Evolutionary conservation across 2,113 vertebrate species (phyloP), one percentile per base, ranked within the genome.

Genomic region (Tragulus kanchil): DNA sequence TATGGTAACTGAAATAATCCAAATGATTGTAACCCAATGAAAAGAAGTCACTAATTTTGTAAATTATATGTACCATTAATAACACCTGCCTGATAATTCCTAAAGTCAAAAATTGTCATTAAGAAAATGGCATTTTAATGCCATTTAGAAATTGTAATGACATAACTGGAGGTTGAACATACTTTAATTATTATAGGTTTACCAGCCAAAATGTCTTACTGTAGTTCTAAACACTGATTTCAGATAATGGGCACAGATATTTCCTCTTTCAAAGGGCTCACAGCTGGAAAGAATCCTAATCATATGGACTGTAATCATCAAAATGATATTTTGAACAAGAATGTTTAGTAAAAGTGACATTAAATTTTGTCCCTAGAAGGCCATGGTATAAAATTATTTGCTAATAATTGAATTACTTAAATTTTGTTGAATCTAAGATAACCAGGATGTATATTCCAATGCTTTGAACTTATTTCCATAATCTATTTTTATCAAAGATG

Each of bases 11-110:
- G 67, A 93, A 92, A 85, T 84, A n/a, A 84, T 81, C 82, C 89
- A 98, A 96, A 95, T n/a, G 36, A 36, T 52, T 89, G 50, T 6
- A 61, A 94, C 56, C 59, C 94, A 96, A 86, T 89, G 81, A 96
- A 94, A 98, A 85, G 71, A 90, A 97, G 75, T 23, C 86, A 90
- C 87, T 92, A 56, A 90, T 95, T 95, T 93, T 95, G 86, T 95
- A 94, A 97, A 94, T 97, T 78, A 95, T 91, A 95, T 82, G 84
- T 54, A 94, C 52, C 87, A 93, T 97, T 93, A 84, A 77, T 95
- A 96, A 97, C 45, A 97, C 79, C 67, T 88, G 81, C 64, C 62
- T 93, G 75, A 75, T 92, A 95, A 93, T 93, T 97, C 67, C 28
- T 64, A 88, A 93, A 94, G 65, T 82, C 77, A 96, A 96, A 12